Conservation (phyloP, 2,113 vertebrate species). For the Dasyprocta punctata region DNA sequence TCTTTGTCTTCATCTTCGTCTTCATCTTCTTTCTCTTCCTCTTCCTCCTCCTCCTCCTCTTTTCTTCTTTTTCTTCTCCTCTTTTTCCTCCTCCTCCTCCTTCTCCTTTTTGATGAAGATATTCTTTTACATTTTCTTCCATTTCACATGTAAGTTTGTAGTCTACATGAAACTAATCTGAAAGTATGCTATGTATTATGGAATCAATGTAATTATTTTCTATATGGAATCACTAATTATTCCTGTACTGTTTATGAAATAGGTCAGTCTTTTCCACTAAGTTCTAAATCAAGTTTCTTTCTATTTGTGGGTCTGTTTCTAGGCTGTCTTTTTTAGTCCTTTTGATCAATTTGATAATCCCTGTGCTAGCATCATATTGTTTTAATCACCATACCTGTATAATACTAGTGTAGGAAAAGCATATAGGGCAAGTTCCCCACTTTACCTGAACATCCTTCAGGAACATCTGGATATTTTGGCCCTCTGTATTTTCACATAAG, state of each 20-base stretch:
- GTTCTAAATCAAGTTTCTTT: neutral
- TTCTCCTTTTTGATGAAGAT: neutral
- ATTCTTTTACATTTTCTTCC: constrained; percentile 3
- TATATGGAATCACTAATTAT: neutral
- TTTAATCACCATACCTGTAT: neutral
- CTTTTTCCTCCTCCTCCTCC: too few relatives aligned
- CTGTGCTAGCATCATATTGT: neutral
- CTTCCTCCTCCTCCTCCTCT: too few relatives aligned
- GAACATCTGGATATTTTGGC: neutral
- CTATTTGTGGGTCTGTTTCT: neutral
- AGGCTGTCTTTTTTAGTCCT: neutral
- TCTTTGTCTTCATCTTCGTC: too few relatives aligned
- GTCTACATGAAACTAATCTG: neutral
- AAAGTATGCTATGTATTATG: neutral
- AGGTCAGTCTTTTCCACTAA: neutral
- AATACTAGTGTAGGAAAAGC: neutral
- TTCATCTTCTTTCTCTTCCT: too few relatives aligned
- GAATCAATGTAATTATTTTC: constrained; percentile 16
- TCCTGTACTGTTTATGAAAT: neutral
- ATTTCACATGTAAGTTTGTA: constrained; percentile 1
- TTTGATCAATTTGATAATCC: neutral
- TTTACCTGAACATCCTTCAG: neutral
- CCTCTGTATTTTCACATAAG: constrained; percentile 41
- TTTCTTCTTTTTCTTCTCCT: too few relatives aligned
- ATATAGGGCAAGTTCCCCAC: neutral